These are phyloP conservation scores for Chionis minor DNA, from an alignment of 2,113 vertebrate species.

Conservation along the genomic window DNA sequence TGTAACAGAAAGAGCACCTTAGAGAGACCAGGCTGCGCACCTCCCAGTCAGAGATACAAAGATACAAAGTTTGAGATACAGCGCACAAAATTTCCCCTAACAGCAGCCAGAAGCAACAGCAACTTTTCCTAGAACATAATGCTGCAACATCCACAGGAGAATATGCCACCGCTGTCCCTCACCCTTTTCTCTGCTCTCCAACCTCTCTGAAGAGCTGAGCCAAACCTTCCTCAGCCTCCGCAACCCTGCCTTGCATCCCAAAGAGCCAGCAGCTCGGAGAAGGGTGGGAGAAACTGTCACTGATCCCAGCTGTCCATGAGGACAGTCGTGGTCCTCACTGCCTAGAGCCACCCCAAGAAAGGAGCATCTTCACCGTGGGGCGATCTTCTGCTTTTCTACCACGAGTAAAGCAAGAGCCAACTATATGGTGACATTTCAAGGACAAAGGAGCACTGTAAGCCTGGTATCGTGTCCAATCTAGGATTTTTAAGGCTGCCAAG, in stretches of 20 bases:
- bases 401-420: neutral
- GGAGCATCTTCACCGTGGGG: neutral
- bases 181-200: neutral
- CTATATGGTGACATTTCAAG: neutral
- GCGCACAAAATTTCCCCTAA: neutral
- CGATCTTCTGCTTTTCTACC: neutral
- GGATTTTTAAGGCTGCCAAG: conserved; percentile 34
- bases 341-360: neutral
- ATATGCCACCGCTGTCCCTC: rapidly evolving
- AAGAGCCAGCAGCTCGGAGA: neutral
- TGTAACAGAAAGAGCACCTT: neutral
- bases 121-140: rapidly evolving
- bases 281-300: neutral
- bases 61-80: rapidly evolving
- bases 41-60: neutral
- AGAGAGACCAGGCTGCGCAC: neutral
- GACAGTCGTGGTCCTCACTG: neutral
- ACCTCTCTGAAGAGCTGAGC: neutral
- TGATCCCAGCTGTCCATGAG: neutral
- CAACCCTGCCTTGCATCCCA: rapidly evolving
- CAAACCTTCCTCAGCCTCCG: neutral
- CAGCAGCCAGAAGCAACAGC: neutral
- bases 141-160: neutral
- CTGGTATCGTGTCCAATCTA: neutral
- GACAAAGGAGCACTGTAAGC: neutral